Base-by-base conservation (phyloP, 2,797 vertebrate genomes). In the Pseudopleuronectes americanus region DNA sequence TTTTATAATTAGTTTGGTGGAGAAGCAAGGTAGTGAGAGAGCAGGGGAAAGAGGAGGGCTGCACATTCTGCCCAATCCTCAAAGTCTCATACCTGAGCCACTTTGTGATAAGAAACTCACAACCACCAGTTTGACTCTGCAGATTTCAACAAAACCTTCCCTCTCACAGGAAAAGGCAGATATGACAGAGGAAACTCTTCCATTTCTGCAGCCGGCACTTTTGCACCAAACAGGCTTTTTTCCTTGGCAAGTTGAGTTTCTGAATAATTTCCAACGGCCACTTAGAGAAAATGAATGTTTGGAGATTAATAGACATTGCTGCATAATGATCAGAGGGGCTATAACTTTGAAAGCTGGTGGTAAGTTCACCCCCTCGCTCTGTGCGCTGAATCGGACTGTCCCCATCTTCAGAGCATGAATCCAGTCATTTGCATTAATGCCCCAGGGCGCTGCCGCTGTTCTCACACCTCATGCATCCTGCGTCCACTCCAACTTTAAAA, bases 1-100 rank as follows among this genome's bases (percentile, higher is more conserved):
- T 36, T 48, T 60, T 78, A 64, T 87, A 84, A 84, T 86, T 83
- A 85, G 61, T 71, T 65, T 74, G 26, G 53, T 54, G 60, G 61
- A 71, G 67, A 58, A 52, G 45, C 28, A 36, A 74, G 54, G 5
- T 63, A 61, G 53, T 79, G 61, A 70, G 31, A 77, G 31, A 6
- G 41, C 6, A 48, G 70, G 31, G 41, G 38, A 71, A 67, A 48
- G 22, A 22, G 28, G 19, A 21, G 33, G 60, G 57, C 17, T 7
- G 43, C 1, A 63, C 54, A 19, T 59, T 67, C 17, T 9, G 59
- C 62, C 14, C 47, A 4, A 8, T 28, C 17, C 63, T 49, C 10
- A 74, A 67, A 74, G 77, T 66, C 59, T 31, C 66, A 78, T 76
- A 72, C 57, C 31, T 3, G 17, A 53, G 58, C 3, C n/a, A 28